A percentile compares a stretch with the other conserved stretches of the same genome.
Evolutionary conservation across 2,888 invertebrate genomes (phyloP).

Genomic region (Leptothorax acervorum): DNA sequence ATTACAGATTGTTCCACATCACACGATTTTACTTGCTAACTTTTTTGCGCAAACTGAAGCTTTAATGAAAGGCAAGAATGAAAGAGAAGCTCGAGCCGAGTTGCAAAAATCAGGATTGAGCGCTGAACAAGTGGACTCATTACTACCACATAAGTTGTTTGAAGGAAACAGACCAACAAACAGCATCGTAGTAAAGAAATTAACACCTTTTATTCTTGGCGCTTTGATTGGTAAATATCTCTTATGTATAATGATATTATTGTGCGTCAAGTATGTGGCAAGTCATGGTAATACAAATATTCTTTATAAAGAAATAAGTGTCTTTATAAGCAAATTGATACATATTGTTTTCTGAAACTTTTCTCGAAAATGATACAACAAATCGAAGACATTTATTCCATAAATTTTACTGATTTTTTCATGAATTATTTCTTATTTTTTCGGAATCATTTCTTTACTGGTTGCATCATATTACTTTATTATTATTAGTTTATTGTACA

Average conservation of each 20-base stretch:
- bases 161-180: conserved; percentile 99
- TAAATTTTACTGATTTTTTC: not conserved
- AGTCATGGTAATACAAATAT: not conserved
- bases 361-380: not conserved
- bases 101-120: conserved; percentile 92
- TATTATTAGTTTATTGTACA: not conserved
- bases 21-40: conserved; percentile 97
- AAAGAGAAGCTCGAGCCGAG: conserved; percentile 91
- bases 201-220: conserved; percentile 97
- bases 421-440: too few species aligned
- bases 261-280: not conserved
- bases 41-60: conserved; percentile 99
- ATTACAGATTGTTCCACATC: conserved; percentile 91
- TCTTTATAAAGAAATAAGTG: not conserved
- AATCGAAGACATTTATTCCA: not conserved
- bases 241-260: not conserved
- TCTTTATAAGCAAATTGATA: not conserved
- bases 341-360: not conserved
- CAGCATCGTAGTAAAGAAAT: conserved; percentile 95
- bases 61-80: conserved; percentile 93
- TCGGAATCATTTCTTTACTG: not conserved
- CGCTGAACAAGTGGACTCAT: conserved; percentile 90
- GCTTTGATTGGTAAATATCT: conserved; percentile 93
- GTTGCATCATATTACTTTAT: not conserved
- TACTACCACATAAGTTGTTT: conserved; percentile 98